Evolutionary conservation across 2,113 vertebrate genomes (phyloP).

Genomic region (Gallinago media): DNA sequence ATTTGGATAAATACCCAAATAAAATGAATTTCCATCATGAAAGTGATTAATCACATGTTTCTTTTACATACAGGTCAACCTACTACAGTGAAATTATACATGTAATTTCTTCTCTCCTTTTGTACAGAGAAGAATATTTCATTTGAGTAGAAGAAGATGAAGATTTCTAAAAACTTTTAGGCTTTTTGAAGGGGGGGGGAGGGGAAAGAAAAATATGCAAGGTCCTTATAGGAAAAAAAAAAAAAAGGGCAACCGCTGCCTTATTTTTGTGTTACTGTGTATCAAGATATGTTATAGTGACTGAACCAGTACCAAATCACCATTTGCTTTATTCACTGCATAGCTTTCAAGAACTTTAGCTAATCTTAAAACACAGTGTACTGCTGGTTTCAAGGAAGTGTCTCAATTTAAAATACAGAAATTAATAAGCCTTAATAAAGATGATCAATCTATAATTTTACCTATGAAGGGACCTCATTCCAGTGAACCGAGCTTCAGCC

Average conservation of each 20-base stretch:
- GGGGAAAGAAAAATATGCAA: not conserved
- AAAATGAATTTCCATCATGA: not conserved
- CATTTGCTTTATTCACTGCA: not conserved
- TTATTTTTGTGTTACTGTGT: not conserved
- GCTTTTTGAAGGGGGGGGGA: not conserved
- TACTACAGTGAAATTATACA: not conserved
- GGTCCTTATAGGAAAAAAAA: not conserved
- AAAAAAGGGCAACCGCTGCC: not conserved
- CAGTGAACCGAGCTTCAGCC: not conserved
- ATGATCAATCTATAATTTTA: accelerated
- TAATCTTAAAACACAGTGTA: not conserved
- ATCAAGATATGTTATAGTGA: not conserved
- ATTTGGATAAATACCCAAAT: not conserved
- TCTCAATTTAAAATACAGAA: not conserved
- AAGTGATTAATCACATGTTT: not conserved
- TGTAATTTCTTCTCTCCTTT: not conserved
- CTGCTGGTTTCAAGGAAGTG: not conserved
- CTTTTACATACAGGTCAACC: not conserved
- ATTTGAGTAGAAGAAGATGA: not conserved
- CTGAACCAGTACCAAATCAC: not conserved
- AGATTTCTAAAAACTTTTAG: not conserved
- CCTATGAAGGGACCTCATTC: not conserved
- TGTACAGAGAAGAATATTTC: not conserved
- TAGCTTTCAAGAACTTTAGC: not conserved
- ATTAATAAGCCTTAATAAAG: not conserved